A percentile compares a stretch with the other conserved stretches of the same genome.
Conservation (phyloP, 2,797 vertebrate species). For the Columba guinea region DNA sequence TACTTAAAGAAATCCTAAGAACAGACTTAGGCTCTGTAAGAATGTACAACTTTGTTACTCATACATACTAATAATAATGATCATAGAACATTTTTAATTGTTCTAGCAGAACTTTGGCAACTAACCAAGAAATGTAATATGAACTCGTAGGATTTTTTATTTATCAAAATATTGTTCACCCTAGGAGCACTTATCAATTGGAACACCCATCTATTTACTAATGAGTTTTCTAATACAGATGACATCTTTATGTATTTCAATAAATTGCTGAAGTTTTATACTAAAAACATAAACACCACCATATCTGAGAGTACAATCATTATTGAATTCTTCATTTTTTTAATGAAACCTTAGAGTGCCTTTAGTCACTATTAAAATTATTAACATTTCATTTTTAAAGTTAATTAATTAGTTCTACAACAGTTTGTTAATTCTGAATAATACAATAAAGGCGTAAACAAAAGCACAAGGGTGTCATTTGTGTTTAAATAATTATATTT, state of each 20-base stretch:
- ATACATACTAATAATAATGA: background rate
- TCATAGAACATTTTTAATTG: slow-evolving; percentile 1
- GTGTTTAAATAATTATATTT: background rate
- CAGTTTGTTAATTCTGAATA: background rate
- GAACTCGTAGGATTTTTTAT: background rate
- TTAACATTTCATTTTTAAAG: background rate
- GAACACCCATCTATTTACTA: background rate
- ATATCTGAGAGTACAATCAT: background rate
- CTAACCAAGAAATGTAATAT: slow-evolving; percentile 16
- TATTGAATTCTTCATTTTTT: background rate
- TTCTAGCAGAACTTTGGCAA: slow-evolving; percentile 38
- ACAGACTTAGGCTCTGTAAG: background rate
- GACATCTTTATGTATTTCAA: background rate
- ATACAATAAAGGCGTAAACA: background rate
- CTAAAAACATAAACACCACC: background rate
- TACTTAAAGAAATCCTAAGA: background rate
- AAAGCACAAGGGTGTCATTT: background rate
- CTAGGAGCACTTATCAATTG: background rate
- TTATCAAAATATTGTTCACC: slow-evolving; percentile 34
- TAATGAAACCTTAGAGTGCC: background rate
- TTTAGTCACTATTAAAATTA: background rate
- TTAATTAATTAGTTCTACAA: background rate
- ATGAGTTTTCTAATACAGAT: background rate
- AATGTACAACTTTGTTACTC: background rate
- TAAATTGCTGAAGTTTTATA: background rate